Evolutionary conservation across 37 sponge, comb jelly and placozoan species (phyloP), one percentile per base, ranked within the genome.

Genomic region (Bolinopsis microptera): DNA sequence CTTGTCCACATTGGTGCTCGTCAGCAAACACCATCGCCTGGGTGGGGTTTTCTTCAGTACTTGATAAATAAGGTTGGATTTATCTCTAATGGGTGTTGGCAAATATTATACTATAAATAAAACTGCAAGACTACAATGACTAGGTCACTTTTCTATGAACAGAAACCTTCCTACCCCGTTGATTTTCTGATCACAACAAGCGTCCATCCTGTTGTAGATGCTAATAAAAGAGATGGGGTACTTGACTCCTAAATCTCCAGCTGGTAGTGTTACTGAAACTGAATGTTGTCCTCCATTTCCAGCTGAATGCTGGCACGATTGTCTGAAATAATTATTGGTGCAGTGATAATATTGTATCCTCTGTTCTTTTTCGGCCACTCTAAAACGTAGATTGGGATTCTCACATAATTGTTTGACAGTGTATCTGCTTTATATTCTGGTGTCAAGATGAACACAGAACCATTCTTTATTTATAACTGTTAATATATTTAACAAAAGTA

Each of bases 1-100:
- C 31, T n/a, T 72, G 75, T 72, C 75, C 75, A 72, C 75, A 72
- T n/a, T 72, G 75, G 26, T n/a, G 26, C 27, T 72, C 75, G 18
- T 72, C 75, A n/a, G 31, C 75, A n/a, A 23, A 72, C 5, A 72
- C 31, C 75, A 28, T 72, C 31, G 75, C 75, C 75, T 72, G 31
- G 13, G 61, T 48, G 61, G 61, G 13, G 5, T 48, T n/a, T n/a
- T n/a, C n/a, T n/a, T n/a, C n/a, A n/a, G n/a, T n/a, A n/a, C n/a
- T n/a, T n/a, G 68, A 13, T 13, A 67, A 13, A 67, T 67, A 67
- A 67, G 21, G 68, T 67, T 13, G 18, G 68, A 67, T 67, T 67
- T 22, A 67, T 22, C 13, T 67, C 68, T 21, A 13, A 22, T 21
- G 18, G 13, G 68, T 67, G 13, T 67, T 21, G 21, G 21, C 13